Evolutionary conservation across 2,888 invertebrate species (phyloP).

Genomic region (Muschampia staudingeri): DNA sequence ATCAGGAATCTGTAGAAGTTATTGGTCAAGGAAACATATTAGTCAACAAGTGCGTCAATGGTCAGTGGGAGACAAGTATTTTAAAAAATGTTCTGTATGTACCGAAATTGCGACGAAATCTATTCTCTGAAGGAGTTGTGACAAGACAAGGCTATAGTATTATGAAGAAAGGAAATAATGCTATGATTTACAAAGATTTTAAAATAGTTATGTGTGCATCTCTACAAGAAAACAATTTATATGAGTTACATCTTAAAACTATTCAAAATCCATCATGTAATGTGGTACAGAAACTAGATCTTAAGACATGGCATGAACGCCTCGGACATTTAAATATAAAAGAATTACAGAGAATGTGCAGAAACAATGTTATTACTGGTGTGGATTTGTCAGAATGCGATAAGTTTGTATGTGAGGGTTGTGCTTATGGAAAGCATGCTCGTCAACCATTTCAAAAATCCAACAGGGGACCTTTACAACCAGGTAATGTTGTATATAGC

Average conservation of each 20-base stretch:
- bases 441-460: not conserved
- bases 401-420: not conserved
- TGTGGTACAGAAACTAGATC: constrained; percentile 42
- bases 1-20: constrained; percentile 58
- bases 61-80: constrained; percentile 60
- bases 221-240: constrained; percentile 40
- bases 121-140: constrained; percentile 49
- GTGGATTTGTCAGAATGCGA: not conserved
- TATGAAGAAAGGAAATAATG: constrained; percentile 30
- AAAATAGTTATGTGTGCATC: constrained; percentile 33
- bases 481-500: not conserved
- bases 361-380: constrained; percentile 30
- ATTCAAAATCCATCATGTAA: constrained; percentile 37
- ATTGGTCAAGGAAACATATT: constrained; percentile 61
- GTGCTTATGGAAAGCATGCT: not conserved
- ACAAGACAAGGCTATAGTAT: constrained; percentile 38
- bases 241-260: constrained; percentile 44
- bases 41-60: constrained; percentile 66
- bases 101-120: constrained; percentile 49
- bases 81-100: constrained; percentile 57
- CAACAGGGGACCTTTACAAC: not conserved
- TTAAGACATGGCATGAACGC: constrained; percentile 60
- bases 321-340: constrained; percentile 53
- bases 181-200: constrained; percentile 36
- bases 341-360: constrained; percentile 51